Conservation (phyloP, 2,888 invertebrate species). For the Buathra laborator region DNA sequence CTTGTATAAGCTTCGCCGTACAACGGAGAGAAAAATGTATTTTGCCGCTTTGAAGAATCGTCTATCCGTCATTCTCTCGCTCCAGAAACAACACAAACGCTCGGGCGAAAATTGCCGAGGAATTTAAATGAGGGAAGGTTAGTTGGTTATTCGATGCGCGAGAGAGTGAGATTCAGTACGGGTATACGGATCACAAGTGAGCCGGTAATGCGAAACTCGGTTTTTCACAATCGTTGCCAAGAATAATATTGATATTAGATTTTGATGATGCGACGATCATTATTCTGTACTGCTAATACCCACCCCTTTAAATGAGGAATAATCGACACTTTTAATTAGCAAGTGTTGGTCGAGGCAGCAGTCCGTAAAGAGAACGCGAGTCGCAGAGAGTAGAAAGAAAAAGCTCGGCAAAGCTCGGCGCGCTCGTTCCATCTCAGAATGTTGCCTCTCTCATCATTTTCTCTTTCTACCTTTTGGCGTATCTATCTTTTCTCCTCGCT, state of each 20-base stretch:
- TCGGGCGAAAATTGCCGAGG: slow-evolving; percentile 43
- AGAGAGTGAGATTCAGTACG: too few species aligned
- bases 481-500: slow-evolving; percentile 68
- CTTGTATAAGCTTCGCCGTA: background rate
- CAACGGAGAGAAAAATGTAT: slow-evolving; percentile 65
- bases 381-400: slow-evolving; percentile 22
- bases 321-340: slow-evolving; percentile 82
- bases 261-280: slow-evolving; percentile 28
- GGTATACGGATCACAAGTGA: background rate
- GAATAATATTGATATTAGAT: slow-evolving; percentile 32
- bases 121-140: slow-evolving; percentile 11
- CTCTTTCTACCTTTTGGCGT: slow-evolving; percentile 55
- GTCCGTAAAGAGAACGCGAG: slow-evolving; percentile 43
- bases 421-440: slow-evolving; percentile 73
- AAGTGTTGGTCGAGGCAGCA: slow-evolving; percentile 64
- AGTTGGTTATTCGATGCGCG: too few species aligned
- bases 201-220: too few species aligned
- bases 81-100: background rate
- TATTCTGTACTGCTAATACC: slow-evolving; percentile 21
- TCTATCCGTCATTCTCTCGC: slow-evolving; percentile 24
- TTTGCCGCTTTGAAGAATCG: slow-evolving; percentile 70
- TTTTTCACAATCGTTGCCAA: background rate
- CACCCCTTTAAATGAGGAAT: slow-evolving; percentile 75
- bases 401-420: slow-evolving; percentile 52
- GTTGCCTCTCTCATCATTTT: slow-evolving; percentile 57